These are phyloP conservation scores for Pseudochaenichthys georgianus DNA, from an alignment of 2,797 vertebrate genomes.

Conservation along the genomic window DNA sequence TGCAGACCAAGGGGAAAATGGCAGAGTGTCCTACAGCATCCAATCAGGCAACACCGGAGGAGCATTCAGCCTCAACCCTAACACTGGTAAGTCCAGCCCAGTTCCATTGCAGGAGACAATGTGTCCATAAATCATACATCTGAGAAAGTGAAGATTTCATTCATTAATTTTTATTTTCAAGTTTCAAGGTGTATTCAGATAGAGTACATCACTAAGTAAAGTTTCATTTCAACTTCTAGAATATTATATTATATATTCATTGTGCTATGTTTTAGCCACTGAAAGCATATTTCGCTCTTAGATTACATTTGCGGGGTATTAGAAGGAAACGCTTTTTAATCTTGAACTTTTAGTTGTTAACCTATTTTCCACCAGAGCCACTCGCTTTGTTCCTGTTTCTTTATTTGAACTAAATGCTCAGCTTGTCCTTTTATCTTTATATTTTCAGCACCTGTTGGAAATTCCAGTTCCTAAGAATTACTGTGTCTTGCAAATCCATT, in stretches of 20 bases:
- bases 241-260: background rate
- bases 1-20: slow-evolving; percentile 92
- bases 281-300: no score
- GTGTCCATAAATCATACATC: background rate
- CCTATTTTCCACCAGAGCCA: background rate
- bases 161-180: no score
- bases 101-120: background rate
- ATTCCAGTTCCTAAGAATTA: slow-evolving; percentile 4
- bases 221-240: background rate
- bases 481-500: slow-evolving; percentile 8
- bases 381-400: background rate
- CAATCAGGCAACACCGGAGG: slow-evolving; percentile 88
- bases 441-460: slow-evolving; percentile 14
- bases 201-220: no score
- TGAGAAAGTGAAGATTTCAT: no score
- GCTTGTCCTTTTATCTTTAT: slow-evolving; percentile 7
- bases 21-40: slow-evolving; percentile 91
- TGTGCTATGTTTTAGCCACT: slow-evolving; percentile 4
- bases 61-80: slow-evolving; percentile 90
- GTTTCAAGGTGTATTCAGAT: no score
- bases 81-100: slow-evolving; percentile 87
- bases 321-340: background rate
- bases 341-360: background rate
- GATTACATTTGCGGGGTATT: background rate
- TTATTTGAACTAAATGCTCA: slow-evolving; percentile 4